Evolutionary conservation across 2,113 vertebrate species (phyloP).

Genomic region (Channa argus): DNA sequence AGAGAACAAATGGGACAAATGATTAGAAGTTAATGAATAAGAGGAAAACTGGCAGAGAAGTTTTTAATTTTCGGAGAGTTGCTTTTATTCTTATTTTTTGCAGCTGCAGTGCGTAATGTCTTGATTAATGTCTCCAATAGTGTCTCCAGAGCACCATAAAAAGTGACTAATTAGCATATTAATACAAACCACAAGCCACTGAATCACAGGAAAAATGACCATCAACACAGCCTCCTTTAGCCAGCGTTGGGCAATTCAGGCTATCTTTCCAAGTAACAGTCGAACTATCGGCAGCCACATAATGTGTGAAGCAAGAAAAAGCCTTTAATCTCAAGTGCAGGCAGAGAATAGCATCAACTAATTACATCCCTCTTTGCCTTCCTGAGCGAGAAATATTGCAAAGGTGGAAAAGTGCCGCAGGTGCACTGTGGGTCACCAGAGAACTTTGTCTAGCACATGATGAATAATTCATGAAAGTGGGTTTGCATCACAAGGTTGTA

Average conservation of each 20-base stretch:
- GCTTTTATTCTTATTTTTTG: background rate
- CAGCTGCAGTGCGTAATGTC: background rate
- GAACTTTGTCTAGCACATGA: background rate
- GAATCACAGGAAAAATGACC: constrained; percentile 8
- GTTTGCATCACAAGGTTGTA: background rate
- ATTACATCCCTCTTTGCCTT: constrained; percentile 27
- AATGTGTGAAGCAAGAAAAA: constrained; percentile 26
- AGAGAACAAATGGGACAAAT: no score
- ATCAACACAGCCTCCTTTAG: background rate
- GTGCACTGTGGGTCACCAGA: constrained; percentile 24
- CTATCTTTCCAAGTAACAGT: constrained; percentile 47
- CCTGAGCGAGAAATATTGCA: constrained; percentile 16
- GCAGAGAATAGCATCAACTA: constrained; percentile 32
- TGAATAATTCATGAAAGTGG: constrained; percentile 40
- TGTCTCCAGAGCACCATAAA: background rate
- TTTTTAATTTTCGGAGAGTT: constrained; percentile 6
- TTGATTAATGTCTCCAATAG: constrained; percentile 1
- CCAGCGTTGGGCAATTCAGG: background rate
- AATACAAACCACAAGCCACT: constrained; percentile 11
- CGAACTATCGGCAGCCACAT: constrained; percentile 25
- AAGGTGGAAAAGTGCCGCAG: background rate
- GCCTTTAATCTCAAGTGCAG: constrained; percentile 35
- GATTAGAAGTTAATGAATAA: background rate
- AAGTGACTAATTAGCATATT: constrained; percentile 17
- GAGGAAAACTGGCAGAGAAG: background rate